Evolutionary conservation across 2,888 invertebrate genomes (phyloP).

Genomic region (Galerucella calmariensis): DNA sequence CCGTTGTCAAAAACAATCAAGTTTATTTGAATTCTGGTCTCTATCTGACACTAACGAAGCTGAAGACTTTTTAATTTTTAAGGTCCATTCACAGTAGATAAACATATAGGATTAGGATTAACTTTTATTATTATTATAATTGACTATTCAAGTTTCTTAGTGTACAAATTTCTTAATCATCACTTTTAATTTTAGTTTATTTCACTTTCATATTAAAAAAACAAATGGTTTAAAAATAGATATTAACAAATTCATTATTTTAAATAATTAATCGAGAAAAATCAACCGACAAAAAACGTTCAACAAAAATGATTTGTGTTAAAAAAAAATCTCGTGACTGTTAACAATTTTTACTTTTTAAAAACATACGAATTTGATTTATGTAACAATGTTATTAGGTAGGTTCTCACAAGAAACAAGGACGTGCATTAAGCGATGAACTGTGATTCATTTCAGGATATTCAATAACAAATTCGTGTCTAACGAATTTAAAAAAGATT

Average conservation of each 20-base stretch:
- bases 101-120: too few species aligned
- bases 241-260: background rate
- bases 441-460: slow-evolving; percentile 8
- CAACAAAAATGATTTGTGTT: background rate
- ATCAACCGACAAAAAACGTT: background rate
- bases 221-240: background rate
- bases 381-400: slow-evolving; percentile 9
- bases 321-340: background rate
- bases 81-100: background rate
- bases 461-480: background rate
- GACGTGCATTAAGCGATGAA: background rate
- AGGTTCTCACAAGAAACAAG: slow-evolving; percentile 7
- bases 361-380: slow-evolving; percentile 1
- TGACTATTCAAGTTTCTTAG: background rate
- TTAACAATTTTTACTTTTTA: background rate
- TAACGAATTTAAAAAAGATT: background rate
- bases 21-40: too few species aligned
- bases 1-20: too few species aligned
- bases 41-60: too few species aligned
- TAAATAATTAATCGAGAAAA: background rate
- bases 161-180: background rate
- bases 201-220: background rate
- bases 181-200: background rate
- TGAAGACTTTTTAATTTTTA: too few species aligned
- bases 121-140: too few species aligned